Evolutionary conservation across 2,113 vertebrate genomes (phyloP).

Genomic region (Kryptolebias marmoratus): DNA sequence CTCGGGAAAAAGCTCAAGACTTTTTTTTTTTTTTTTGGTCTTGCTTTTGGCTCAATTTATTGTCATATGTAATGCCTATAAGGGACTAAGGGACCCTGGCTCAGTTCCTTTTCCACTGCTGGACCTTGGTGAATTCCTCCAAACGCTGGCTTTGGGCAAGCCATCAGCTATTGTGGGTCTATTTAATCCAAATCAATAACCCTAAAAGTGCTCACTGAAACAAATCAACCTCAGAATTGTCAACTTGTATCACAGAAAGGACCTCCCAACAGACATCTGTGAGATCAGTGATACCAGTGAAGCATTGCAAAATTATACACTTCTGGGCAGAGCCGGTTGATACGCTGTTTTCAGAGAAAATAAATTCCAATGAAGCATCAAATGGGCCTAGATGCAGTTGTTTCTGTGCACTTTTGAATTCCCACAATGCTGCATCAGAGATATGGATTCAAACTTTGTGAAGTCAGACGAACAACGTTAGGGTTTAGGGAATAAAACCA

Average conservation of each 20-base stretch:
- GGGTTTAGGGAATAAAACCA: background rate
- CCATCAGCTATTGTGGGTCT: conserved; percentile 55
- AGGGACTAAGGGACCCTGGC: conserved; percentile 50
- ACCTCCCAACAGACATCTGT: conserved; percentile 32
- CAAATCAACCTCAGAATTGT: conserved; percentile 60
- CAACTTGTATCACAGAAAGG: conserved; percentile 33
- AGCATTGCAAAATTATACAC: background rate
- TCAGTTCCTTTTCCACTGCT: conserved; percentile 45
- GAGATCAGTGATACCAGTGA: conserved; percentile 17
- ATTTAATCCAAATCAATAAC: conserved; percentile 69
- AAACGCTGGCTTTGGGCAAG: conserved; percentile 35
- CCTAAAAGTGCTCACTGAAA: conserved; percentile 62
- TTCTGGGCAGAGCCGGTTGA: background rate
- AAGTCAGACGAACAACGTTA: background rate
- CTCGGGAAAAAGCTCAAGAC: conserved; percentile 40
- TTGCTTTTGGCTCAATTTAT: conserved; percentile 48
- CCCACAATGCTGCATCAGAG: background rate
- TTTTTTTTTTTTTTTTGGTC: background rate
- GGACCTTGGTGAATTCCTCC: conserved; percentile 46
- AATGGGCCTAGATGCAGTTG: background rate
- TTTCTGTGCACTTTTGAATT: background rate
- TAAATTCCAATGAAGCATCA: background rate
- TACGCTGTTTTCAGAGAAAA: background rate
- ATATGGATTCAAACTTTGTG: conserved; percentile 1
- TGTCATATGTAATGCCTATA: conserved; percentile 48